Evolutionary conservation across 2,888 invertebrate species (phyloP).

Genomic region (Erebia palarica): DNA sequence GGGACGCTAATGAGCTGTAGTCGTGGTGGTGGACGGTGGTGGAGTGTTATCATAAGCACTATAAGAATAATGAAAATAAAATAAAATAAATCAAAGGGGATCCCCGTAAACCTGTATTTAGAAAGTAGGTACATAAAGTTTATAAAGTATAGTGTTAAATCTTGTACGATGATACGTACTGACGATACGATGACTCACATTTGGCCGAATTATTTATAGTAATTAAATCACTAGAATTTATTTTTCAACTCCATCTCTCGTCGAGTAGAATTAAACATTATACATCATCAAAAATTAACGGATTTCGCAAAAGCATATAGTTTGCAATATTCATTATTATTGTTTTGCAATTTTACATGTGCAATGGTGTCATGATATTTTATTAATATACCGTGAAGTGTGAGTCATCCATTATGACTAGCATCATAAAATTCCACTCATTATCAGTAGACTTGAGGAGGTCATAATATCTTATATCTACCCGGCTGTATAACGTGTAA

Average conservation of each 20-base stretch:
- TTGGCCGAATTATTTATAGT: too few species aligned
- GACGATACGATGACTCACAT: too few species aligned
- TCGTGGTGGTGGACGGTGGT: too few species aligned
- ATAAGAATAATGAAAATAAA: too few species aligned
- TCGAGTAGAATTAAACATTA: background rate
- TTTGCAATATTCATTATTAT: constrained; percentile 26
- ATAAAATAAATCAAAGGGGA: too few species aligned
- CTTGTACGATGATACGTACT: too few species aligned
- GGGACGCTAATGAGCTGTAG: too few species aligned
- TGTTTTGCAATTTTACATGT: constrained; percentile 28
- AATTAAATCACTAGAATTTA: too few species aligned
- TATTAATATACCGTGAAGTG: constrained; percentile 6
- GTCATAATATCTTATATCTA: background rate
- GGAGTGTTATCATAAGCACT: too few species aligned
- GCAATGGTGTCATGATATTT: constrained; percentile 25
- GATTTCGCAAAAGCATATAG: background rate
- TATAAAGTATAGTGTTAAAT: too few species aligned
- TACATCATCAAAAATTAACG: background rate
- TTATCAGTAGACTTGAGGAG: background rate
- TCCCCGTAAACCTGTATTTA: too few species aligned
- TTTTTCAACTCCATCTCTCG: constrained; percentile 3
- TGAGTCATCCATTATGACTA: constrained; percentile 9
- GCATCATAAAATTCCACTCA: background rate
- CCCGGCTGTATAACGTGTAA: background rate
- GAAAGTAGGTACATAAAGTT: too few species aligned